Conservation (phyloP, 2,797 vertebrate genomes). For the Gallirallus australis region DNA sequence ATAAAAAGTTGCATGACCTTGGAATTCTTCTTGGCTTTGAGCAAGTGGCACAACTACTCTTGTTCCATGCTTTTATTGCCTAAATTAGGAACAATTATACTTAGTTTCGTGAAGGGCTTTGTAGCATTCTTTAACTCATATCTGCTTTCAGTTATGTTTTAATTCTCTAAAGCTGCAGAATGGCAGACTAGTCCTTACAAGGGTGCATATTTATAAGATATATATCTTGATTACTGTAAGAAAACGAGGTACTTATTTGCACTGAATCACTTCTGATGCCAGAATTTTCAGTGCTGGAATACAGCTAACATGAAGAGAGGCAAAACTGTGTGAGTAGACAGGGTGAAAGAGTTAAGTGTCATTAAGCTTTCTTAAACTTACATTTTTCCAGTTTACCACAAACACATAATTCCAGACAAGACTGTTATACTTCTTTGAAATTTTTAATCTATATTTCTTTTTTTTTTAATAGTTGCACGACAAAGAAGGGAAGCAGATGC, state of each 20-base stretch:
- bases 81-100: background rate
- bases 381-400: background rate
- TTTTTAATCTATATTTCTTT: background rate
- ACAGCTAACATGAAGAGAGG: background rate
- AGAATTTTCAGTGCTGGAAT: background rate
- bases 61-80: background rate
- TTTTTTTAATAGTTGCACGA: conserved; percentile 85
- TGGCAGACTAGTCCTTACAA: background rate
- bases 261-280: background rate
- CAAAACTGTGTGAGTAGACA: background rate
- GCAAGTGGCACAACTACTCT: background rate
- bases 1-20: background rate
- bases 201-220: background rate
- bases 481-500: conserved; percentile 94
- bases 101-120: background rate
- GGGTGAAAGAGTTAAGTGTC: background rate
- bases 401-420: background rate
- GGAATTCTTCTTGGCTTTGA: background rate
- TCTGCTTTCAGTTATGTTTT: background rate
- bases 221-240: background rate
- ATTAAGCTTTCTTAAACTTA: background rate
- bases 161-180: background rate
- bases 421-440: background rate
- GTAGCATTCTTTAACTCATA: background rate
- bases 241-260: background rate